Conservation (phyloP, 2,888 invertebrate species). For the Yponomeuta plumbellus region DNA sequence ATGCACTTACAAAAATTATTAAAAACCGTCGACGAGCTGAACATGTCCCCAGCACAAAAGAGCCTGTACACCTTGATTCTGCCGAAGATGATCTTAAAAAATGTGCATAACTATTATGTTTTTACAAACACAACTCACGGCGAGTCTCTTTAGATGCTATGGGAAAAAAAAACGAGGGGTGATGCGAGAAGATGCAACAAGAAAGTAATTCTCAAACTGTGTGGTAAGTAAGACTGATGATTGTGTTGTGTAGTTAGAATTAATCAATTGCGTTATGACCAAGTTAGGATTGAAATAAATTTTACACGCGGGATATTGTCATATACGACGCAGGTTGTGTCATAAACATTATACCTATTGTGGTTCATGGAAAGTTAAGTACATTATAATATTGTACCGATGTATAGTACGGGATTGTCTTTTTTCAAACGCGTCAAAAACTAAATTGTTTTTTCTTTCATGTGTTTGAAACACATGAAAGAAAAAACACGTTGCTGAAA, state of each 20-base stretch:
- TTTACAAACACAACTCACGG: conserved; percentile 58
- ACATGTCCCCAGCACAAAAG: conserved; percentile 66
- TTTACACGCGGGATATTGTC: too few species aligned
- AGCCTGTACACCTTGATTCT: conserved; percentile 58
- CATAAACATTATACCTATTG: too few species aligned
- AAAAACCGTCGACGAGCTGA: conserved; percentile 43
- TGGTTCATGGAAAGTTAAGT: too few species aligned
- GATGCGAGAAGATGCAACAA: conserved; percentile 20
- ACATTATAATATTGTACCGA: too few species aligned
- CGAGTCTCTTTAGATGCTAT: conserved; percentile 40
- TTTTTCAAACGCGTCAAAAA: too few species aligned
- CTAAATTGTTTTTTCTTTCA: too few species aligned
- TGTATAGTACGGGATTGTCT: too few species aligned
- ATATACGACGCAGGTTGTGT: too few species aligned
- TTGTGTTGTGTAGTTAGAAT: neutral
- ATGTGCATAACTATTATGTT: conserved; percentile 68
- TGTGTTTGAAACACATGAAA: too few species aligned
- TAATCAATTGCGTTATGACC: too few species aligned
- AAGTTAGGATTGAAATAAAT: too few species aligned
- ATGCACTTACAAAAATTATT: conserved; percentile 64
- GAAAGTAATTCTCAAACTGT: conserved; percentile 39
- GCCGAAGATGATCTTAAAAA: conserved; percentile 65
- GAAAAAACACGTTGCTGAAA: neutral
- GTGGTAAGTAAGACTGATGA: neutral
- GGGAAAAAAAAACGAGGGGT: conserved; percentile 54